Conservation (phyloP, 2,113 vertebrate genomes). For the Centropus unirufus region DNA sequence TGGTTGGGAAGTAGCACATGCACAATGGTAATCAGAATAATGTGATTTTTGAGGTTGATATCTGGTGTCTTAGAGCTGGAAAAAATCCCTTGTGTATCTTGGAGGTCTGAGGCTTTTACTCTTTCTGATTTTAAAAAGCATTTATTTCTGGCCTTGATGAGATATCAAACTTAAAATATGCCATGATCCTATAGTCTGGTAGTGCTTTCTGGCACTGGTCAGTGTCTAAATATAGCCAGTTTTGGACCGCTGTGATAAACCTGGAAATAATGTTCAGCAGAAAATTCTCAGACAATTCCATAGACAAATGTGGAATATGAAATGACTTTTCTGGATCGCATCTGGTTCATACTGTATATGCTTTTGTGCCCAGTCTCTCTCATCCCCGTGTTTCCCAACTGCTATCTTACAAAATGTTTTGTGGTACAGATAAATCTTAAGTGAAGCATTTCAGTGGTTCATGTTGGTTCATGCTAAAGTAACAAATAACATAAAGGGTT, state of each 20-base stretch:
- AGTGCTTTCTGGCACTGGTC: conserved; percentile 56
- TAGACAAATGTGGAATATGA: conserved; percentile 47
- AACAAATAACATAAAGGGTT: conserved; percentile 23
- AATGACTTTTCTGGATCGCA: conserved; percentile 15
- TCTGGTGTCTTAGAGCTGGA: background rate
- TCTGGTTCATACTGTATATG: background rate
- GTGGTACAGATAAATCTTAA: conserved; percentile 31
- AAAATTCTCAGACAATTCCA: conserved; percentile 68
- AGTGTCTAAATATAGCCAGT: conserved; percentile 55
- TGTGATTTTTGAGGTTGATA: background rate
- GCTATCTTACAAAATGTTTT: background rate
- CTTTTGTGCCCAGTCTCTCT: conserved; percentile 5
- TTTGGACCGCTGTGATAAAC: conserved; percentile 32
- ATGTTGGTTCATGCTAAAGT: conserved; percentile 45
- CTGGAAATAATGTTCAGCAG: conserved; percentile 60
- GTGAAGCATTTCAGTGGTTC: conserved; percentile 36
- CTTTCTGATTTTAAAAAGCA: conserved; percentile 23
- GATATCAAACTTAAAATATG: conserved; percentile 64
- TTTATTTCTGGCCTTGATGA: conserved; percentile 63
- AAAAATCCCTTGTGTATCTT: background rate
- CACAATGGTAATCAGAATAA: background rate
- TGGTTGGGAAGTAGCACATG: background rate
- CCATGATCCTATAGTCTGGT: conserved; percentile 59
- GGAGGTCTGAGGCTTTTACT: conserved; percentile 13
- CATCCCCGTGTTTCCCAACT: background rate